Evolutionary conservation across 2,797 vertebrate species (phyloP).

Genomic region (Melanotaenia maccullochi): DNA sequence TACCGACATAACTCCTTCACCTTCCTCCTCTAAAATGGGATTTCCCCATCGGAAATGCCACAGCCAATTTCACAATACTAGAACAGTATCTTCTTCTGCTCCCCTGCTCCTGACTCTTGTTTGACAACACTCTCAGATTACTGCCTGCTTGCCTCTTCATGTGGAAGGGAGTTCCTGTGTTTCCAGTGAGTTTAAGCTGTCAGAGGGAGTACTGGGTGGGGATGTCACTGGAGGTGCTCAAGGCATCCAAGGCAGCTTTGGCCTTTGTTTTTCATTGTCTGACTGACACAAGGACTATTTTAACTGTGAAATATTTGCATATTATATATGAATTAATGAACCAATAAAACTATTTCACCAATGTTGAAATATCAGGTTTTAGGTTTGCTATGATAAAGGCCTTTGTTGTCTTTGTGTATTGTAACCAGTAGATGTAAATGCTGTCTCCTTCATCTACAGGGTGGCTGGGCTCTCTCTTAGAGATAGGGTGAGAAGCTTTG

Average conservation of each 20-base stretch:
- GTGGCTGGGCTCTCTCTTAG: too few species aligned
- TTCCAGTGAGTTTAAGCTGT: conserved; percentile 35
- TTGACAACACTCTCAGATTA: conserved; percentile 33
- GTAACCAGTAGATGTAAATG: background rate
- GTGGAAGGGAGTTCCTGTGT: conserved; percentile 49
- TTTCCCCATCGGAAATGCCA: conserved; percentile 59
- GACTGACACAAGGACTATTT: conserved; percentile 18
- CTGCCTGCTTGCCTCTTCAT: conserved; percentile 31
- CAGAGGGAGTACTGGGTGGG: conserved; percentile 30
- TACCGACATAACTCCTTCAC: conserved; percentile 39
- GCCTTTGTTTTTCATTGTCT: conserved; percentile 27
- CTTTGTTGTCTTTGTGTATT: conserved; percentile 2
- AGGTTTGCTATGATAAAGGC: conserved; percentile 1
- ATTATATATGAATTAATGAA: too few species aligned
- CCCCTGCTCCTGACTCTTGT: conserved; percentile 28
- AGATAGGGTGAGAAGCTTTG: too few species aligned
- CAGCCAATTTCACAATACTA: conserved; percentile 51
- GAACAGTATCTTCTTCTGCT: conserved; percentile 37
- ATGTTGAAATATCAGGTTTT: background rate
- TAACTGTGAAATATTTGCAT: too few species aligned
- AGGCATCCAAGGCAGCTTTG: conserved; percentile 23
- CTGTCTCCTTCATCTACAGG: too few species aligned
- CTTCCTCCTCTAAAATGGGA: conserved; percentile 59
- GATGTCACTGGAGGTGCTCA: conserved; percentile 51
- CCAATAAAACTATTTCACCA: background rate